Evolutionary conservation across 2,888 invertebrate genomes (phyloP), one percentile per base, ranked within the genome.

Genomic region (Pachycephus smyrnensis): DNA sequence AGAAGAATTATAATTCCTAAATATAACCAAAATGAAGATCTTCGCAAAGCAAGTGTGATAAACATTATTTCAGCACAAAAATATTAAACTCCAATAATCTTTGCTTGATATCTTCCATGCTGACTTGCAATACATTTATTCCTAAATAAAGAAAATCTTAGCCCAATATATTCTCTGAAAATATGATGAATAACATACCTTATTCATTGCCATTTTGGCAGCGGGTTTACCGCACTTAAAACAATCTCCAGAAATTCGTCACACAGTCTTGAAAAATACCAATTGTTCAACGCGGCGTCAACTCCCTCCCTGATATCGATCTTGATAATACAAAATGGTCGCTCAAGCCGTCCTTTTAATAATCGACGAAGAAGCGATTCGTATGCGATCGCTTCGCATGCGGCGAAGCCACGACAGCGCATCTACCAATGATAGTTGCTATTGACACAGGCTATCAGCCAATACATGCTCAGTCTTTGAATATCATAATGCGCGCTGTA

Each of bases 341-440:
- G 71, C 32, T 71, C 32, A 71, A 33, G 71, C 71, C 32, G 71
- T 71, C 71, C 32, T 71, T 71, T 71, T 71, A 71, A 71, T 33
- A 71, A 71, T 71, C 71, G 71, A 71, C 55, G 55, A 55, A 40
- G 23, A 55, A 55, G 23, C 55, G 55, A 55, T 23, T 55, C 55
- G 23, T 6, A 55, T 55, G 55, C 55, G 23, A 55, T 6, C 23
- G 55, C 55, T 23, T 55, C 55, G 2, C 23, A 55, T 15, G 23
- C 55, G 23, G 23, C 55, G 55, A 55, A 55, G 23, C 15, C 9
- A 55, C 55, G 15, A 55, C 55, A 55, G 55, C 55, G 55, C 55
- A 23, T 23, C 55, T 23, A 55, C 55, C 55, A 55, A 55, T 55
- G 55, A 55, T 23, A 23, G 55, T 55, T 55, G 55, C 55, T 55